Base-by-base conservation (phyloP, 2,888 invertebrate genomes). In the Eurytoma californica region DNA sequence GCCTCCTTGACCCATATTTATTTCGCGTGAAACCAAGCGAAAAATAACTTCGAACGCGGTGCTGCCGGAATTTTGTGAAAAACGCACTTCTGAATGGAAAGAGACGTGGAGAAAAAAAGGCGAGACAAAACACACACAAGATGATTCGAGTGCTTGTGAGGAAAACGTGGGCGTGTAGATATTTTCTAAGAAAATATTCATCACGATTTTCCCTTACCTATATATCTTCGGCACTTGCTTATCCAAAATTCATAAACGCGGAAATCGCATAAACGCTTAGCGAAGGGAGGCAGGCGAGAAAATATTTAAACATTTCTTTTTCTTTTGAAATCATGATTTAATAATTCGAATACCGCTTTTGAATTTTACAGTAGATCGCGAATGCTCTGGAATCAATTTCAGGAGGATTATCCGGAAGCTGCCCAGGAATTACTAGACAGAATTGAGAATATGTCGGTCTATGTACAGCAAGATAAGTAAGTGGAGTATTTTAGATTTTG, bases 361-460 rank as follows among this genome's bases (percentile, higher is more conserved):
- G 3, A 4, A 65, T 53, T 57, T 78, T 70, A 9, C 72, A 81
- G 80, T 72, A 83, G 84, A 67, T 80, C 82, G 55, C 77, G 77
- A 63, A 18, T 76, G 16, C 47, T 82, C 28, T 88, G 88, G 87
- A 87, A 86, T 72, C 88, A 87, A 49, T 85, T 86, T 28, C 91
- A 93, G 84, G 93, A 94, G 78, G 95, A 95, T 84, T 95, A 95
- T 85, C 95, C 96, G 0, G 95, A 96, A 90, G 94, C 95, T 80
- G 93, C 96, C 82, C 90, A 95, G 91, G 95, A 95, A 85, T 92
- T 96, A 90, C 91, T 96, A 28, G 83, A 85, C 7, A 83, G 81
- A 79, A 68, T 83, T 28, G 80, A 83, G 60, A 84, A 81, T 81
- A 74, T 75, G 72, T 84, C 77, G 3, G 28, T 87, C 61, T 83